phyloP scores from a whole-genome alignment of 1,140 invertebrate species.

The Charaxes varanes region DNA sequence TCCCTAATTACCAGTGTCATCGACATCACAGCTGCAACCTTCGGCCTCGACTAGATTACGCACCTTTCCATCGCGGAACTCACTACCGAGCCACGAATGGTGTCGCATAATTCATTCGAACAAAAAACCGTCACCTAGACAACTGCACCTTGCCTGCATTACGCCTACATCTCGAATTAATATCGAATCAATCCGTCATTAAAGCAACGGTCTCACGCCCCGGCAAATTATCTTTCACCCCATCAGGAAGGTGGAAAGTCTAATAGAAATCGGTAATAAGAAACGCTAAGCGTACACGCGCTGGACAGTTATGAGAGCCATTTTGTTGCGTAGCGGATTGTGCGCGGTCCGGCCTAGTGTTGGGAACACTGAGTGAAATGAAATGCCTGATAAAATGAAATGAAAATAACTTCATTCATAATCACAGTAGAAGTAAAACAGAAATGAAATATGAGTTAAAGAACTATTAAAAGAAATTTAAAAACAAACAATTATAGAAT shows the following conservation, averaged over 20 bases:
- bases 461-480: too few relatives aligned
- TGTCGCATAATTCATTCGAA: constrained; percentile 24
- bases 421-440: too few relatives aligned
- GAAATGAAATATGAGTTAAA: too few relatives aligned
- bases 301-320: constrained; percentile 57
- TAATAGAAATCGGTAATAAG: constrained; percentile 71
- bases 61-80: constrained; percentile 25
- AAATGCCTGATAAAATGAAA: too few relatives aligned
- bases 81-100: constrained; percentile 17
- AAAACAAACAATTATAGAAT: too few relatives aligned
- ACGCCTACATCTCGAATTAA: constrained; percentile 58
- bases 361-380: constrained; percentile 8
- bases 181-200: constrained; percentile 69
- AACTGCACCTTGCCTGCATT: constrained; percentile 34
- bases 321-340: constrained; percentile 49
- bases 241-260: constrained; percentile 64
- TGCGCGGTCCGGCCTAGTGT: constrained; percentile 18
- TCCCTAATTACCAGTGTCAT: too few relatives aligned
- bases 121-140: constrained; percentile 50
- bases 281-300: constrained; percentile 63
- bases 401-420: too few relatives aligned
- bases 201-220: constrained; percentile 65
- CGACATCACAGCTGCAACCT: too few relatives aligned
- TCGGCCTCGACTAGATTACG: constrained; percentile 9
- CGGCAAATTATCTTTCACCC: constrained; percentile 64